Conservation (phyloP, 2,888 invertebrate species). For the Merodon equestris region DNA sequence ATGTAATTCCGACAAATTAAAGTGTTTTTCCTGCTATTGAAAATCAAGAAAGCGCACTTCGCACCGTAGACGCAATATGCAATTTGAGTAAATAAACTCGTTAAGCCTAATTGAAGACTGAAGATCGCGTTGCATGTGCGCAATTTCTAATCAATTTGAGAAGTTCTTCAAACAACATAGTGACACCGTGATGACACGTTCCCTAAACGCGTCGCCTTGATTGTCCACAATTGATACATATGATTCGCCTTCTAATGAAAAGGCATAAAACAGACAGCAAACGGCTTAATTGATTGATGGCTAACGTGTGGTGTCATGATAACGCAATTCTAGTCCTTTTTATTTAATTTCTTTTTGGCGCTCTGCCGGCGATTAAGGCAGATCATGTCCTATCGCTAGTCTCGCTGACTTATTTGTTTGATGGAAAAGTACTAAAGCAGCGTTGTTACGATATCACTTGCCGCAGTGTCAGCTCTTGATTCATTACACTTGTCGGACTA, state of each 20-base stretch:
- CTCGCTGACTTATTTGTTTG: not conserved
- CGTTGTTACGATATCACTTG: too few relatives aligned
- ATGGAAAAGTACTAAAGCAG: too few relatives aligned
- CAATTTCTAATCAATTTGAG: too few relatives aligned
- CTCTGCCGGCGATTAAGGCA: too few relatives aligned
- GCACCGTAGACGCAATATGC: not conserved
- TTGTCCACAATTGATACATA: constrained; percentile 36
- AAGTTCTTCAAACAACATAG: constrained; percentile 31
- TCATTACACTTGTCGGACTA: too few relatives aligned
- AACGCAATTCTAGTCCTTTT: too few relatives aligned
- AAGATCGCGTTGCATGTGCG: too few relatives aligned
- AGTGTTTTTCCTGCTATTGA: too few relatives aligned
- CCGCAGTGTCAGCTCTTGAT: too few relatives aligned
- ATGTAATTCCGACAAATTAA: too few relatives aligned
- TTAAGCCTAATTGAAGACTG: constrained; percentile 20
- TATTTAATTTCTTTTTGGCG: too few relatives aligned
- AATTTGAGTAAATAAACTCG: constrained; percentile 24
- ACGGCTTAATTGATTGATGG: constrained; percentile 35
- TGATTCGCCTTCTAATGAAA: not conserved
- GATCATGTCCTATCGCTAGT: not conserved
- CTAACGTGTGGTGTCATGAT: constrained; percentile 17
- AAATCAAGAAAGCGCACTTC: too few relatives aligned
- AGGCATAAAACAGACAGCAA: constrained; percentile 14
- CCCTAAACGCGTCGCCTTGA: constrained; percentile 3
- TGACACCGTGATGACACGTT: constrained; percentile 1